Evolutionary conservation across 2,888 invertebrate genomes (phyloP), one percentile per base, ranked within the genome.

Genomic region (Eudemis profundana): DNA sequence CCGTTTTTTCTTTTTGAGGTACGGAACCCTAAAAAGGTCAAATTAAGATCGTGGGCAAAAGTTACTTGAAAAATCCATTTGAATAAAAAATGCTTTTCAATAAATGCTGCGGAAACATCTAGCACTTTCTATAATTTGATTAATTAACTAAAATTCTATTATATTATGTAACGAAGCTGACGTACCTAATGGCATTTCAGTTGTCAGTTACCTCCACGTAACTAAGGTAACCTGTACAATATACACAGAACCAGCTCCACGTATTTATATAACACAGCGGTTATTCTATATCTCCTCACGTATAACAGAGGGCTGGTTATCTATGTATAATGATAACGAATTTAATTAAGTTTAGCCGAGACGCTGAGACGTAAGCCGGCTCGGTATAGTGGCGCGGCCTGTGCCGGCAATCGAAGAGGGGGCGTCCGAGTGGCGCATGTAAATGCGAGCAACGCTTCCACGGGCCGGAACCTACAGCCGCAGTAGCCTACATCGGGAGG

Each of bases 401-500:
- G 64, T 61, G 68, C 61, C 68, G 72, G 72, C 70, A 70, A 72
- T 69, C 66, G 70, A 70, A 65, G 75, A n/a, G 78, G 78, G 78
- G 77, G 73, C 75, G 80, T 79, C 82, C 76, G 79, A 82, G 77
- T 70, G 76, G 74, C 82, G 83, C 85, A 89, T 88, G 89, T 87
- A 87, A 87, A 88, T 87, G 84, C 81, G 82, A 79, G 72, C 75
- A 73, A 76, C 78, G 77, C 78, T 66, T 66, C 73, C 76, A 72
- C 77, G 74, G 79, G 76, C 82, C 83, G 83, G 82, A 85, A 84
- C 86, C 83, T 83, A 83, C 83, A 78, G 84, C 82, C 85, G 83
- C 84, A 83, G 86, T 81, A 85, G 86, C 87, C 86, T 82, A 85
- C 84, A 81, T 85, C 81, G 87, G 87, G 88, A 88, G 89, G 85